Conservation (phyloP, 2,797 vertebrate species). For the Siniperca scherzeri region DNA sequence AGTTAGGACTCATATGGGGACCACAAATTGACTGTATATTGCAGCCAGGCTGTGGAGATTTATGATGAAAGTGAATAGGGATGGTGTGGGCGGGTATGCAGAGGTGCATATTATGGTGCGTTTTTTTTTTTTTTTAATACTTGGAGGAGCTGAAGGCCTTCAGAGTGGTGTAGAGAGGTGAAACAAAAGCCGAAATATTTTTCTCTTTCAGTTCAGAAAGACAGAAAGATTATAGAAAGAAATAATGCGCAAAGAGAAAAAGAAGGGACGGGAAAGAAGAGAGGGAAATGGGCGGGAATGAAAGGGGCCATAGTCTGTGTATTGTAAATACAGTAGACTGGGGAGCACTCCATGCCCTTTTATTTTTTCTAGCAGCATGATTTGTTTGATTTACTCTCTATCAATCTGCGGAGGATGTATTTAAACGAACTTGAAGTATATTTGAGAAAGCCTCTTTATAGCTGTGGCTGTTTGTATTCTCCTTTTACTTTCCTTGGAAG, state of each 20-base stretch:
- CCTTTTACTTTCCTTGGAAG: constrained; percentile 82
- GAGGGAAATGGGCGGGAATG: constrained; percentile 43
- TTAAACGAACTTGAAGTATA: constrained; percentile 76
- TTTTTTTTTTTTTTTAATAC: constrained; percentile 42
- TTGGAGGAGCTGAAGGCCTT: constrained; percentile 53
- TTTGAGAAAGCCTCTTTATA: constrained; percentile 75
- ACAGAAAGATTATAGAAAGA: constrained; percentile 41
- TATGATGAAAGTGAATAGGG: constrained; percentile 71
- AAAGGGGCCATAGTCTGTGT: constrained; percentile 48
- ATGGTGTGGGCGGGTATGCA: constrained; percentile 68
- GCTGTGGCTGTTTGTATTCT: constrained; percentile 79
- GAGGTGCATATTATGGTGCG: constrained; percentile 66
- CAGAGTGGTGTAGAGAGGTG: constrained; percentile 41
- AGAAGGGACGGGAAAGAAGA: constrained; percentile 14
- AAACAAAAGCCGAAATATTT: constrained; percentile 45
- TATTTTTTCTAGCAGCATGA: constrained; percentile 63
- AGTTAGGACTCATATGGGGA: constrained; percentile 74
- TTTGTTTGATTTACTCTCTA: constrained; percentile 78
- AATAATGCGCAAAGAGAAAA: constrained; percentile 15
- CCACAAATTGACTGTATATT: constrained; percentile 73
- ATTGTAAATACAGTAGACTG: constrained; percentile 63
- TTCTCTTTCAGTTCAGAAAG: constrained; percentile 16
- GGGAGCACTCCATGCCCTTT: constrained; percentile 47
- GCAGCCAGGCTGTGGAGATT: constrained; percentile 68
- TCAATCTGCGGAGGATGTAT: constrained; percentile 75